Conservation (phyloP, 2,113 vertebrate species). For the Nothoprocta pentlandii region DNA sequence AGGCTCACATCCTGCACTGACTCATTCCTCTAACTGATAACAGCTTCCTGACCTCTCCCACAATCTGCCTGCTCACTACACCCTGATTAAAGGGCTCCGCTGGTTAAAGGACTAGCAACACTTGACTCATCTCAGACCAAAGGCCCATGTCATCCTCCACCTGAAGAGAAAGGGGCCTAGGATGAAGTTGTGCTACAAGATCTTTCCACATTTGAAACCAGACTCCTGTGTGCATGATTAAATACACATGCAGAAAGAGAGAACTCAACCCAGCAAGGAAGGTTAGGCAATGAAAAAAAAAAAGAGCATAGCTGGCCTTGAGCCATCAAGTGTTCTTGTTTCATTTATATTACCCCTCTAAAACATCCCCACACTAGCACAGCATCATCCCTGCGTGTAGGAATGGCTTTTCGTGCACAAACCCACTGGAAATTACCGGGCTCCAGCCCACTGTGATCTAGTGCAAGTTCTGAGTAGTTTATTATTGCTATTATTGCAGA, state of each 20-base stretch:
- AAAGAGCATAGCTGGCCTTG: accelerated
- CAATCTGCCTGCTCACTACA: accelerated
- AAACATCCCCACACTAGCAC: neutral
- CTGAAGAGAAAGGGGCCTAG: accelerated
- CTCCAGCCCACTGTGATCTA: accelerated
- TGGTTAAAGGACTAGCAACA: neutral
- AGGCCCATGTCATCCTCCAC: accelerated
- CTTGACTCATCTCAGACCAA: accelerated
- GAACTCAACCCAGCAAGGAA: neutral
- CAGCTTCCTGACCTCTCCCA: neutral
- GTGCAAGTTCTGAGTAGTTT: neutral
- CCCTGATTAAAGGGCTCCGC: neutral
- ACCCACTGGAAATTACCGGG: accelerated
- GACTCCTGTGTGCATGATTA: accelerated
- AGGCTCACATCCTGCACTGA: neutral
- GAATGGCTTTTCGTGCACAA: neutral
- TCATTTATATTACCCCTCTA: neutral
- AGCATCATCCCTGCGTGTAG: neutral
- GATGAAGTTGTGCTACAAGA: neutral
- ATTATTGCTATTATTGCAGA: neutral
- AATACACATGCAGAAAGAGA: neutral
- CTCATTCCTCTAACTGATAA: neutral
- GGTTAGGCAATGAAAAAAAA: neutral
- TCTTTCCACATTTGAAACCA: accelerated
- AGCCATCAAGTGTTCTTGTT: neutral